These are phyloP conservation scores for Magallana ariakensis DNA, from an alignment of 1,140 invertebrate genomes.

Conservation along the genomic window DNA sequence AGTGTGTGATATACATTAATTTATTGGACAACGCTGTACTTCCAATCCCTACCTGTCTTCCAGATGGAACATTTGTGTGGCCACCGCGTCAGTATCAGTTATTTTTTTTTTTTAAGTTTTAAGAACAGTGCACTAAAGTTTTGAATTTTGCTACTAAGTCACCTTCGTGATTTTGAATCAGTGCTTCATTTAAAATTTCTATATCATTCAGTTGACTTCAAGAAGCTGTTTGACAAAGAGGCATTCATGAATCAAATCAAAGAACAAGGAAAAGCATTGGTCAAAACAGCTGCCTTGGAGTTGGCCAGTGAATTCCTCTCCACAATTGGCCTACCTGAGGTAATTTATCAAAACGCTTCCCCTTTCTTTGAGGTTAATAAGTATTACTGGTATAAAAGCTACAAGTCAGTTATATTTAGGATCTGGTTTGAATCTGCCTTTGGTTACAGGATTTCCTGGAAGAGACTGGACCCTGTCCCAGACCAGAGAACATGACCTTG, in stretches of 20 bases:
- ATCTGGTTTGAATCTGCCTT: background rate
- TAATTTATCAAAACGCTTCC: slow-evolving; percentile 14
- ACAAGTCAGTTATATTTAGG: background rate
- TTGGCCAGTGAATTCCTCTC: slow-evolving; percentile 20
- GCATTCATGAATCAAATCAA: slow-evolving; percentile 43
- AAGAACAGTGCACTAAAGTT: too few relatives aligned
- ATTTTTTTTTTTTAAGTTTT: background rate
- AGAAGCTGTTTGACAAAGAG: slow-evolving; percentile 22
- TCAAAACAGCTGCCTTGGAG: slow-evolving; percentile 27
- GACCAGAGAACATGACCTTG: slow-evolving; percentile 59
- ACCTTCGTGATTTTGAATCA: too few relatives aligned
- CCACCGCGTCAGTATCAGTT: slow-evolving; percentile 40
- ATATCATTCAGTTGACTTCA: background rate
- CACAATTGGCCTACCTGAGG: slow-evolving; percentile 46
- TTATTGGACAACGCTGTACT: slow-evolving; percentile 60
- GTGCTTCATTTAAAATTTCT: background rate
- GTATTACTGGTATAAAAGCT: background rate
- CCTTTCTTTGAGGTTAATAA: background rate
- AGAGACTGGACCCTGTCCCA: slow-evolving; percentile 58
- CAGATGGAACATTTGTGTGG: slow-evolving; percentile 57
- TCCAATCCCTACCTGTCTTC: slow-evolving; percentile 57
- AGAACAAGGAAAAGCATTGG: slow-evolving; percentile 48
- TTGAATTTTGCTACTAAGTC: too few relatives aligned
- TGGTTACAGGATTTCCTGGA: slow-evolving; percentile 49
- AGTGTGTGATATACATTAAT: slow-evolving; percentile 53